phyloP scores from a whole-genome alignment of 2,113 vertebrate species.

The Heterochromis multidens region DNA sequence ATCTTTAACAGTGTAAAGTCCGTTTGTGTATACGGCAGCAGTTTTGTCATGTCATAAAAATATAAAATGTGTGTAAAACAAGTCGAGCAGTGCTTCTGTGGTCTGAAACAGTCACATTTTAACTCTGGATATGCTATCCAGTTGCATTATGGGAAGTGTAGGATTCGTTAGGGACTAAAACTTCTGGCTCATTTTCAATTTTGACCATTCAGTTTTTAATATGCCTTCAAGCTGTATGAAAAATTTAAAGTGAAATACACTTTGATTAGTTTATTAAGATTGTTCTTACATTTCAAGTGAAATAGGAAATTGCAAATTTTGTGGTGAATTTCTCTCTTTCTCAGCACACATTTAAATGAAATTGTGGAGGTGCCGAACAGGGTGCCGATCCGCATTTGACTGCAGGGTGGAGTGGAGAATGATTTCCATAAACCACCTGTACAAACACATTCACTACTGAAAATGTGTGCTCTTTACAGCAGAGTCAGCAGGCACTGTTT shows the following conservation, averaged over 20 bases:
- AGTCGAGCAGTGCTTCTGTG: neutral
- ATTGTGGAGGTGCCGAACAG: neutral
- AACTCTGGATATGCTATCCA: neutral
- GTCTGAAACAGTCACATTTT: neutral
- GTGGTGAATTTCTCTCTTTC: neutral
- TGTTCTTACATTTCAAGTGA: too few relatives aligned
- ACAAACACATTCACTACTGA: neutral
- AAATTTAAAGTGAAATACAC: neutral
- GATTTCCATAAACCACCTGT: constrained; percentile 36
- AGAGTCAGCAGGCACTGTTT: neutral
- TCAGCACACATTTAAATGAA: neutral
- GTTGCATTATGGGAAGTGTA: neutral
- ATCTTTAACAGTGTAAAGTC: neutral
- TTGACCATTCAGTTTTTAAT: neutral
- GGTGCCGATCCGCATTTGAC: constrained; percentile 10
- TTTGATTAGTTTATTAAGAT: neutral
- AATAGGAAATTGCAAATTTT: neutral
- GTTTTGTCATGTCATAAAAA: neutral
- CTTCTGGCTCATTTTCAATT: neutral
- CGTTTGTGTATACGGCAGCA: rapidly evolving
- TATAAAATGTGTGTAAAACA: neutral
- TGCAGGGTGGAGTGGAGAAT: neutral
- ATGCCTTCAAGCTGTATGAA: neutral
- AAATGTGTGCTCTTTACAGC: neutral
- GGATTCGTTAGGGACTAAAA: neutral